phyloP scores from a whole-genome alignment of 2,797 vertebrate genomes.

The Dicrostonyx torquatus region DNA sequence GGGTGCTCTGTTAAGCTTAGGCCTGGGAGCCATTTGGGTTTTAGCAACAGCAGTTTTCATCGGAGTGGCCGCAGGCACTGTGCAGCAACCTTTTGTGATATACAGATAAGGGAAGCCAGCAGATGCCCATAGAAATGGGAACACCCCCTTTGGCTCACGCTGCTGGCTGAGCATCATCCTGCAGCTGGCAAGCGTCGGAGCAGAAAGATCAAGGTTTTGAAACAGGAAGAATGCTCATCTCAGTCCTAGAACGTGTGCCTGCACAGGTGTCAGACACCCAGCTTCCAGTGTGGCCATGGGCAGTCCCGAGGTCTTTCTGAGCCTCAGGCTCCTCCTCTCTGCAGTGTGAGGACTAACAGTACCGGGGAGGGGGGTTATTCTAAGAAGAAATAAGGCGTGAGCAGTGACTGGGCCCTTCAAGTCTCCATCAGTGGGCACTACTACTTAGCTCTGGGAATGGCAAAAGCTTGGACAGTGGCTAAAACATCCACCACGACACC shows the following conservation, averaged over 20 bases:
- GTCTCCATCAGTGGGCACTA: not conserved
- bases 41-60: not conserved
- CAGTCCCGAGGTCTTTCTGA: not conserved
- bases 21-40: not conserved
- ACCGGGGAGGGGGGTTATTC: not conserved
- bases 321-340: not conserved
- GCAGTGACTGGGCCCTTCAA: not conserved
- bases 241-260: not conserved
- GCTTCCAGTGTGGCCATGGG: not conserved
- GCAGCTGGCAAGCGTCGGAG: not conserved
- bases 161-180: not conserved
- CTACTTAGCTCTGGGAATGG: too few species aligned
- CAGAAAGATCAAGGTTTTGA: not conserved
- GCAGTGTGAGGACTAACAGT: not conserved
- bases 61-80: not conserved
- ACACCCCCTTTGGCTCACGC: not conserved
- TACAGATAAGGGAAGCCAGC: not conserved
- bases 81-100: not conserved
- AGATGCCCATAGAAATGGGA: not conserved
- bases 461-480: not conserved
- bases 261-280: not conserved
- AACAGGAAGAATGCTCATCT: not conserved
- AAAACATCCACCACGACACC: not conserved
- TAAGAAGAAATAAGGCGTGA: not conserved
- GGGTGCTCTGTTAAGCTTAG: not conserved